Evolutionary conservation across 2,888 invertebrate species (phyloP).

Genomic region (Drosophila picticornis): DNA sequence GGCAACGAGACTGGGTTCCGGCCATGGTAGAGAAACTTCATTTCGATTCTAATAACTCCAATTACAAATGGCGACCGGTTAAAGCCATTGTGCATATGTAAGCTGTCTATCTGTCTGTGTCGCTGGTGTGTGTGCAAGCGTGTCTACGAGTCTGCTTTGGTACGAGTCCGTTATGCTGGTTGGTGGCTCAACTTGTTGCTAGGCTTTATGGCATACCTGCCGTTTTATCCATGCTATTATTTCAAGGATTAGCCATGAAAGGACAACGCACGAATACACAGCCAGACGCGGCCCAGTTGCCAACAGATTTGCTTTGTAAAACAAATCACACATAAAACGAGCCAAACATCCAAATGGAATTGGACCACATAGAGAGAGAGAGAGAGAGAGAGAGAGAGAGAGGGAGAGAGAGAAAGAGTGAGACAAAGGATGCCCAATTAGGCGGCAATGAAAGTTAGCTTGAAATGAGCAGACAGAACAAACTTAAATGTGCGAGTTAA

Average conservation of each 20-base stretch:
- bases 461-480: constrained; percentile 33
- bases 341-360: constrained; percentile 28
- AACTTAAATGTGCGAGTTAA: constrained; percentile 44
- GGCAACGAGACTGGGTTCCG: constrained; percentile 42
- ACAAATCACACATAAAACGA: constrained; percentile 67
- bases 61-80: constrained; percentile 73
- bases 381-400: not conserved
- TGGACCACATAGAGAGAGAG: not conserved
- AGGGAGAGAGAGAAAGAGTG: not conserved
- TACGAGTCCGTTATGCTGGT: not conserved
- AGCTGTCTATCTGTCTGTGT: not conserved
- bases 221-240: constrained; percentile 79
- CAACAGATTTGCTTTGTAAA: constrained; percentile 61
- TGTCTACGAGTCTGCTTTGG: constrained; percentile 11
- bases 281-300: constrained; percentile 35
- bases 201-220: constrained; percentile 74
- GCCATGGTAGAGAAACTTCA: constrained; percentile 53
- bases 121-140: constrained; percentile 3
- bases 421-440: constrained; percentile 58
- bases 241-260: constrained; percentile 78
- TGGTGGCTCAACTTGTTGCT: constrained; percentile 77
- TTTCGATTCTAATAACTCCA: constrained; percentile 80
- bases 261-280: constrained; percentile 66
- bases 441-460: constrained; percentile 47
- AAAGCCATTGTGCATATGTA: constrained; percentile 69